Percentiles rank a stretch among this genome's conserved stretches.
Conservation (phyloP, 2,888 invertebrate genomes). For the Pheosia gnoma region DNA sequence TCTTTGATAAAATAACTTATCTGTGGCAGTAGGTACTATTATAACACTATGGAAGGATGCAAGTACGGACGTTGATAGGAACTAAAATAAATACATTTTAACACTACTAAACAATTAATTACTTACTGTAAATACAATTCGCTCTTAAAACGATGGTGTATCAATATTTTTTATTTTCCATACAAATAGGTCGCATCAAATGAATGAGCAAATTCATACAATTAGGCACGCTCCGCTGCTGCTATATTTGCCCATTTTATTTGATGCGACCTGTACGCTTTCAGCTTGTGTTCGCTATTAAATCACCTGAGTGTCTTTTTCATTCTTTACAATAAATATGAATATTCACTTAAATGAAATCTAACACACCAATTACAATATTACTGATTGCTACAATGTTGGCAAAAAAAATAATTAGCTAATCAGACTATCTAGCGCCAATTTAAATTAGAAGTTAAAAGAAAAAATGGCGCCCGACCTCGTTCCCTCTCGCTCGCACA, state of each 20-base stretch:
- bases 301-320: constrained; percentile 23
- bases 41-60: constrained; percentile 52
- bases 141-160: constrained; percentile 39
- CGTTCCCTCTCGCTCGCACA: neutral
- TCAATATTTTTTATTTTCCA: constrained; percentile 27
- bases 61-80: constrained; percentile 55
- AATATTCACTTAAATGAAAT: neutral
- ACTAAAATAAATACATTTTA: constrained; percentile 40
- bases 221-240: no score
- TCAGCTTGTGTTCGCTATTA: constrained; percentile 22
- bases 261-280: neutral
- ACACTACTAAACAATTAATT: constrained; percentile 37
- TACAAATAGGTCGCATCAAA: constrained; percentile 18
- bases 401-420: neutral
- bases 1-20: neutral
- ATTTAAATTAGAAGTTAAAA: no score
- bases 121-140: constrained; percentile 34
- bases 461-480: neutral
- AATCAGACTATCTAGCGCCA: no score
- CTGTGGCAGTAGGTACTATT: neutral
- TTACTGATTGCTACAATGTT: neutral
- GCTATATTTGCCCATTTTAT: no score
- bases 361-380: constrained; percentile 1
- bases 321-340: no score
- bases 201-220: no score